Percentiles rank a stretch among this genome's conserved stretches.
These are phyloP conservation scores for Cyrtonyx montezumae DNA, from an alignment of 2,113 vertebrate genomes.

Conservation along the genomic window DNA sequence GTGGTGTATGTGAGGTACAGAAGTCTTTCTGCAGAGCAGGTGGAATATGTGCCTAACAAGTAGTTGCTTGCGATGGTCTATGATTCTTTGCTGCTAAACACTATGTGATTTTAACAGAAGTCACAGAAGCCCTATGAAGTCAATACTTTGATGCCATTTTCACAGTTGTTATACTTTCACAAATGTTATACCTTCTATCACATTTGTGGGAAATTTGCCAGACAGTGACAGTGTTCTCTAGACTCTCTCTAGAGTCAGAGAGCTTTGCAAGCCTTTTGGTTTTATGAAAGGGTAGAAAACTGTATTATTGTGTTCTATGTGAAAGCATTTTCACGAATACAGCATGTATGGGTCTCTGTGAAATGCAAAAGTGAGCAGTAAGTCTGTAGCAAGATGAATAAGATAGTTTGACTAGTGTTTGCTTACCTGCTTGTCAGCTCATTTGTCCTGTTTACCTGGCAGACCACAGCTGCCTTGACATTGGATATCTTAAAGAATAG, in stretches of 20 bases:
- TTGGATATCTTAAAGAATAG: neutral
- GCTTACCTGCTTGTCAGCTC: neutral
- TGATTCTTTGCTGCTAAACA: neutral
- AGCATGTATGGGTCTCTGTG: neutral
- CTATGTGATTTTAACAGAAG: neutral
- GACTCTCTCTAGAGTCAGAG: too few species aligned
- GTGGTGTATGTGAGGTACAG: rapidly evolving
- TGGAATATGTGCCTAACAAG: neutral
- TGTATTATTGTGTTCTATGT: neutral
- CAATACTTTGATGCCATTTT: neutral
- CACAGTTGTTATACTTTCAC: neutral
- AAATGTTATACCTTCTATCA: neutral
- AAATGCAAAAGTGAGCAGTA: neutral
- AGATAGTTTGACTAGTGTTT: neutral
- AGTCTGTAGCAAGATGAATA: neutral
- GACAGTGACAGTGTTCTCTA: neutral
- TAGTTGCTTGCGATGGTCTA: neutral
- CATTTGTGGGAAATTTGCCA: neutral
- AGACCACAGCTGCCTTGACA: neutral
- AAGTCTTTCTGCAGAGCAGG: neutral
- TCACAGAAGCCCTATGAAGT: neutral
- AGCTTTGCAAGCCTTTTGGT: neutral
- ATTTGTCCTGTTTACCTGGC: neutral
- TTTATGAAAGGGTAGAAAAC: neutral
- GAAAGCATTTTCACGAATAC: neutral